phyloP scores from a whole-genome alignment of 2,113 vertebrate genomes.

The Meleagris gallopavo region DNA sequence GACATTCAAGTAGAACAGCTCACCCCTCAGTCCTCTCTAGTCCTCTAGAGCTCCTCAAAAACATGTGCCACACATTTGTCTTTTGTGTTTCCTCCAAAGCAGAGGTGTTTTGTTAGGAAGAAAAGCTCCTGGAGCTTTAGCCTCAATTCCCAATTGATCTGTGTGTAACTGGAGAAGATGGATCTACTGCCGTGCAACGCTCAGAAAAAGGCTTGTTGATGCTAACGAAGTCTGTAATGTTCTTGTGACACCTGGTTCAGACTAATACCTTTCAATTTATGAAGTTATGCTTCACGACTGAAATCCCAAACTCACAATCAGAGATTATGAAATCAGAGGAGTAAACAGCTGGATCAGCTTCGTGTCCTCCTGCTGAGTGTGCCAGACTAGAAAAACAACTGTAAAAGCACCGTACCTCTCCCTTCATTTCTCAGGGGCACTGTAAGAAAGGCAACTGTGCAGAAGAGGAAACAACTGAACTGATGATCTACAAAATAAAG shows the following conservation, averaged over 20 bases:
- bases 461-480: background rate
- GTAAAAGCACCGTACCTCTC: background rate
- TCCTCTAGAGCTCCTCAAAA: background rate
- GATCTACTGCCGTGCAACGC: background rate
- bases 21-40: rapidly evolving
- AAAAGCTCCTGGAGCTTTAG: background rate
- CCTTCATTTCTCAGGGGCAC: background rate
- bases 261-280: background rate
- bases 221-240: rapidly evolving
- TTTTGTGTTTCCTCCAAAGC: background rate
- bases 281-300: rapidly evolving
- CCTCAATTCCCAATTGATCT: background rate
- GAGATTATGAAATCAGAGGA: background rate
- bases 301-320: background rate
- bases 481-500: background rate
- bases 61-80: background rate
- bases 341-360: background rate
- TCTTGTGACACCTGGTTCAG: rapidly evolving
- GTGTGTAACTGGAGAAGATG: rapidly evolving
- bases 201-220: background rate
- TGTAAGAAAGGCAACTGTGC: rapidly evolving
- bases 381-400: background rate
- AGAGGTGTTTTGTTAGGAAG: background rate
- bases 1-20: rapidly evolving
- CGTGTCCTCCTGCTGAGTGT: rapidly evolving